Evolutionary conservation across 2,797 vertebrate species (phyloP).

Genomic region (Tadarida brasiliensis): DNA sequence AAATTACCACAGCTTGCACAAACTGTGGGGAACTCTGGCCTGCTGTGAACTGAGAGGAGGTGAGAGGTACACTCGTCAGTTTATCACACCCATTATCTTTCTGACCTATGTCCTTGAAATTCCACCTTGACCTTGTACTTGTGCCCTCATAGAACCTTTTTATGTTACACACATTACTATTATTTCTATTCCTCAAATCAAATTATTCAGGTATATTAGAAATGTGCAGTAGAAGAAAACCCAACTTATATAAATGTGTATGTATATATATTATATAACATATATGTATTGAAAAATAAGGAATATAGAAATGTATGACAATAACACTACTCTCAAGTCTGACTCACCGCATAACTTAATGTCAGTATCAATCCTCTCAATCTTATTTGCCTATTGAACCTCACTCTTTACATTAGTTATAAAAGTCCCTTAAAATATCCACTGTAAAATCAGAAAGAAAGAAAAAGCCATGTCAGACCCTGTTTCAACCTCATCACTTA

Average conservation of each 20-base stretch:
- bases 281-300: neutral
- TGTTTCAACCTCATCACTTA: neutral
- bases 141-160: neutral
- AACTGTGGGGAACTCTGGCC: neutral
- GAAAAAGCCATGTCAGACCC: neutral
- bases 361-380: neutral
- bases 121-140: neutral
- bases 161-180: neutral
- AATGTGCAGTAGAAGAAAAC: neutral
- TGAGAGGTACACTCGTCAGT: neutral
- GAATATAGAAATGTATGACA: neutral
- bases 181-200: constrained; percentile 9
- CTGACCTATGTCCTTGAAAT: neutral
- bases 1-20: neutral
- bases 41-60: neutral
- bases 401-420: neutral
- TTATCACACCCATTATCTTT: neutral
- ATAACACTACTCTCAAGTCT: neutral
- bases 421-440: neutral
- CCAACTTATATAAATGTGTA: neutral
- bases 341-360: neutral
- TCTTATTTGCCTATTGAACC: neutral
- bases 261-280: neutral
- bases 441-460: neutral
- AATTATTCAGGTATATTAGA: neutral